Conservation (phyloP, 2,797 vertebrate genomes). For the Melanotaenia maccullochi region DNA sequence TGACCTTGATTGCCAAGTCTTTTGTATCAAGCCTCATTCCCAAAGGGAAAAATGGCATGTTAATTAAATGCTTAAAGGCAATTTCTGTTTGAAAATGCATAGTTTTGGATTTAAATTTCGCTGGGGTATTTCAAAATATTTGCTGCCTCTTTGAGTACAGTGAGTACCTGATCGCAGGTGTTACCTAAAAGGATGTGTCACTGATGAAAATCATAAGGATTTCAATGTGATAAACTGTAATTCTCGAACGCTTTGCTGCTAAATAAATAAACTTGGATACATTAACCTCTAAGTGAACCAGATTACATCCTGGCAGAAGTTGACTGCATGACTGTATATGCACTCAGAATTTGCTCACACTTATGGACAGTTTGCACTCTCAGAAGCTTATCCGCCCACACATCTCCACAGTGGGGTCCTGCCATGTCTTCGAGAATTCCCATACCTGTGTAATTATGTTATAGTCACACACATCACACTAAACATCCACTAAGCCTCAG, state of each 20-base stretch:
- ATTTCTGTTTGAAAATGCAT: background rate
- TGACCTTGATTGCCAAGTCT: too few species aligned
- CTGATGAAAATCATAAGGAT: background rate
- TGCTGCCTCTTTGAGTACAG: background rate
- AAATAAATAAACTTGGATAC: constrained; percentile 19
- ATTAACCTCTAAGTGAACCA: constrained; percentile 49
- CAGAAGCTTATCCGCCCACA: constrained; percentile 44
- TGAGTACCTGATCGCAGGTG: background rate
- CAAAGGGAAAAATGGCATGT: background rate
- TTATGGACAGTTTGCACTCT: constrained; percentile 5
- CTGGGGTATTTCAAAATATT: background rate
- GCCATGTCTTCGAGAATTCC: constrained; percentile 53
- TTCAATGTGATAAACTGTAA: background rate
- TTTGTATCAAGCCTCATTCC: background rate
- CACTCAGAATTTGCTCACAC: constrained; percentile 32
- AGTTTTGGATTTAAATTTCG: background rate
- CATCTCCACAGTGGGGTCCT: constrained; percentile 52
- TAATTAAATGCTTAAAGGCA: background rate
- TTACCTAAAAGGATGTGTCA: too few species aligned
- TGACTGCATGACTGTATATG: constrained; percentile 44
- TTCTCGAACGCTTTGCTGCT: background rate
- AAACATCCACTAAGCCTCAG: constrained; percentile 74
- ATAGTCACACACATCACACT: constrained; percentile 60
- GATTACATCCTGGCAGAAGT: constrained; percentile 66
- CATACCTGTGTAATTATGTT: constrained; percentile 76